Evolutionary conservation across 2,113 vertebrate species (phyloP), one percentile per base, ranked within the genome.

Genomic region (Dascyllus trimaculatus): DNA sequence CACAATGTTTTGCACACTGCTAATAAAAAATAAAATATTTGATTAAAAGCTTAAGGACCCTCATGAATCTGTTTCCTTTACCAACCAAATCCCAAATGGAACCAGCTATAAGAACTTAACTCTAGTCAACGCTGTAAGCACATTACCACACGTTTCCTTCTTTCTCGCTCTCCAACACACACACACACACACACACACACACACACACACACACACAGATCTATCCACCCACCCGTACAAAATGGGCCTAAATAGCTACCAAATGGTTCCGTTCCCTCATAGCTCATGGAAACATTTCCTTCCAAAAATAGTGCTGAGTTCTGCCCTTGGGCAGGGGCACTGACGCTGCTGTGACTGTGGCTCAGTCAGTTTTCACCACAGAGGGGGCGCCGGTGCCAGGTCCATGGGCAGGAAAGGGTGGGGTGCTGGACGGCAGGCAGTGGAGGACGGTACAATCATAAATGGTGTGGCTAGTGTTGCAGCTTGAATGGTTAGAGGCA

Each of bases 241-340:
- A 92, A 81, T 78, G 74, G 61, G 87, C 78, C 81, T 86, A 85
- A 92, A 90, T 81, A 81, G 89, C 79, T 78, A 78, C 84, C 85
- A 92, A 92, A 91, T 83, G 83, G 81, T 79, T 84, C 73, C 9
- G 82, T 62, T 87, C 66, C 81, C 80, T 86, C 63, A 67, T 62
- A 75, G 91, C 87, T 86, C 82, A 92, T 91, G 91, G 93, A 93
- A 93, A 93, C 66, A 76, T 88, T 91, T 90, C 60, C 81, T 81
- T 89, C 91, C 77, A 66, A 88, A 93, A 91, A 91, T 92, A 93
- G 89, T 67, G 75, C 82, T 56, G 71, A n/a, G 81, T 75, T 83
- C 24, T 84, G 89, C 87, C 83, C 82, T 68, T 14, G 72, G 90
- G 84, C 87, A 77, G 84, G 79, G 82, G 82, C 76, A 61, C 62